phyloP scores from a whole-genome alignment of 2,888 invertebrate genomes.

The Meteorus colon region DNA sequence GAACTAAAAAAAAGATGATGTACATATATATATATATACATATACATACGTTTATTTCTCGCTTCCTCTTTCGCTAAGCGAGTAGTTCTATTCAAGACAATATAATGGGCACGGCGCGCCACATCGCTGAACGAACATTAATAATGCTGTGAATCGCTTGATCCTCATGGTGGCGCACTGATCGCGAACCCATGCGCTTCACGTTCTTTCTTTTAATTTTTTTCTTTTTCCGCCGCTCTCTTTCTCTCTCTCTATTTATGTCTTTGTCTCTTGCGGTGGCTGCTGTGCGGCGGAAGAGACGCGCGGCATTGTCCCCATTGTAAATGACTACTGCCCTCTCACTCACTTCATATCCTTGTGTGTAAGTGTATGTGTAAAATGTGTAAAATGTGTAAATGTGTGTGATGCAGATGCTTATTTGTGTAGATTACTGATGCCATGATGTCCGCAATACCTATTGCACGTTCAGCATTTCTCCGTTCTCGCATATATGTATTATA shows the following conservation, averaged over 20 bases:
- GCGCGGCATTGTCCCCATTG: slow-evolving; percentile 62
- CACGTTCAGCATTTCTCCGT: slow-evolving; percentile 51
- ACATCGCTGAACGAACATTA: slow-evolving; percentile 46
- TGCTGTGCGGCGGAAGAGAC: slow-evolving; percentile 55
- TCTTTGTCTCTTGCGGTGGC: slow-evolving; percentile 54
- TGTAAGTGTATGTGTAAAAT: not conserved
- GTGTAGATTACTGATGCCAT: slow-evolving; percentile 31
- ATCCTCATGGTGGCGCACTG: slow-evolving; percentile 9
- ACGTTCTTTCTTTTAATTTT: slow-evolving; percentile 3
- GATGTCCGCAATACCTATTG: slow-evolving; percentile 38
- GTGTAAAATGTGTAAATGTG: not conserved
- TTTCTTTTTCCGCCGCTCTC: slow-evolving; percentile 17
- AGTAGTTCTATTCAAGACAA: slow-evolving; percentile 67
- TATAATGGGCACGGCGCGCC: slow-evolving; percentile 63
- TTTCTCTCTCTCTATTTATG: slow-evolving; percentile 22
- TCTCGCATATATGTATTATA: slow-evolving; percentile 22
- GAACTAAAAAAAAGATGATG: slow-evolving; percentile 23
- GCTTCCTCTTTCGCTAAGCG: slow-evolving; percentile 49
- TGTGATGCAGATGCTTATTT: not conserved
- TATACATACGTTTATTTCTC: not conserved
- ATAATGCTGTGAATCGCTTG: slow-evolving; percentile 25
- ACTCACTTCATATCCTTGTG: not conserved
- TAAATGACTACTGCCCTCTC: slow-evolving; percentile 41
- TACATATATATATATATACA: not conserved
- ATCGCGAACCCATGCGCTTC: slow-evolving; percentile 39